A percentile compares a stretch with the other conserved stretches of the same genome.
These are phyloP conservation scores for Xylota sylvarum DNA, from an alignment of 2,888 invertebrate species.

Conservation along the genomic window DNA sequence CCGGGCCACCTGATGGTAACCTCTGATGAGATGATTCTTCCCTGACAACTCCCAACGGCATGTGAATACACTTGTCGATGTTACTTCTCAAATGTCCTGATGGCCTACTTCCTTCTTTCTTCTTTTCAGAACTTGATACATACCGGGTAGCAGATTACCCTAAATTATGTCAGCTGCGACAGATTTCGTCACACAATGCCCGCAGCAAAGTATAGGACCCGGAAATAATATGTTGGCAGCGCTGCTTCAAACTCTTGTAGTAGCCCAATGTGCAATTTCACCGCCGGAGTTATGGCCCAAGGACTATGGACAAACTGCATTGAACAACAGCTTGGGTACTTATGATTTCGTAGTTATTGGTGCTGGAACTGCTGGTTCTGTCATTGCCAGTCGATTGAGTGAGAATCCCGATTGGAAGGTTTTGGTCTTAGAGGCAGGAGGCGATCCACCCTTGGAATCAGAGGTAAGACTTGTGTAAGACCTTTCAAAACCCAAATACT, in stretches of 20 bases:
- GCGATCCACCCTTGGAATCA: constrained; percentile 79
- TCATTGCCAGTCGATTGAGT: constrained; percentile 79
- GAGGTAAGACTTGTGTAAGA: constrained; percentile 61
- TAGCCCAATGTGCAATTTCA: constrained; percentile 87
- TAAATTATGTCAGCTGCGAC: constrained; percentile 12
- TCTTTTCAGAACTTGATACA: not conserved
- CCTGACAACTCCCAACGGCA: no score
- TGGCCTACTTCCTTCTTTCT: no score
- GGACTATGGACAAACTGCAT: constrained; percentile 81
- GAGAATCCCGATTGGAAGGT: constrained; percentile 79
- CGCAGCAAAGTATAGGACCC: constrained; percentile 79
- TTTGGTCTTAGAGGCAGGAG: constrained; percentile 79
- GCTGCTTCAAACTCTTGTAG: constrained; percentile 86
- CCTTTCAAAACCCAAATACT: not conserved
- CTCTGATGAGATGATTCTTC: no score
- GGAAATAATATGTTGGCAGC: constrained; percentile 85
- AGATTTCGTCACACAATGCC: constrained; percentile 75
- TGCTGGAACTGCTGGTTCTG: constrained; percentile 70
- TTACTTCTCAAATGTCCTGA: no score
- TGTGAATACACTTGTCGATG: no score
- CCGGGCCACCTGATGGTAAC: no score
- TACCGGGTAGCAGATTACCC: not conserved
- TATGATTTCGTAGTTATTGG: constrained; percentile 62
- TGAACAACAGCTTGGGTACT: constrained; percentile 80
- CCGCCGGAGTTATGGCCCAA: constrained; percentile 85